Evolutionary conservation across 1,140 invertebrate species (phyloP).

Genomic region (Anastrepha ludens): DNA sequence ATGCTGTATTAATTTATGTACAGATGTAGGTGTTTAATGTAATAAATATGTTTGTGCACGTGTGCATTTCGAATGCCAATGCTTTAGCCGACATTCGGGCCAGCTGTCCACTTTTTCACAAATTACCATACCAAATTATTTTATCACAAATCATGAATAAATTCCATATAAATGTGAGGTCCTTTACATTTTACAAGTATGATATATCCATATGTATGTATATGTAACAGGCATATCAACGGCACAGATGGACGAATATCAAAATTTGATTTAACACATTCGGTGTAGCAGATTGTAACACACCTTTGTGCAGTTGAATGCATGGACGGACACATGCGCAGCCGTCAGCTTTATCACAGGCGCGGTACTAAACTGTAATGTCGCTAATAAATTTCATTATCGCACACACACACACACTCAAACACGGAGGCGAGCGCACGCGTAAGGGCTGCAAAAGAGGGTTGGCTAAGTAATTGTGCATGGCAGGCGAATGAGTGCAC

Average conservation of each 20-base stretch:
- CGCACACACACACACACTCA: not conserved
- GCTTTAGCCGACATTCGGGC: not conserved
- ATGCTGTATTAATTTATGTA: not conserved
- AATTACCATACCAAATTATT: slow-evolving; percentile 50
- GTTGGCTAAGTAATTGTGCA: slow-evolving; percentile 30
- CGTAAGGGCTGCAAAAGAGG: slow-evolving; percentile 36
- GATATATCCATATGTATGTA: not conserved
- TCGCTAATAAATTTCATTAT: slow-evolving; percentile 51
- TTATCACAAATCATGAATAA: slow-evolving; percentile 50
- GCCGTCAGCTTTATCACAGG: slow-evolving; percentile 42
- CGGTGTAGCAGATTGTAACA: slow-evolving; percentile 23
- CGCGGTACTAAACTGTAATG: slow-evolving; percentile 42
- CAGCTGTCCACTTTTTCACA: slow-evolving; percentile 22
- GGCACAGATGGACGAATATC: slow-evolving; percentile 25
- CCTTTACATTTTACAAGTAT: not conserved
- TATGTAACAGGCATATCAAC: not conserved
- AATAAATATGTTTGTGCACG: not conserved
- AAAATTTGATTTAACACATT: slow-evolving; percentile 44
- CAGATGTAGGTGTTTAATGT: not conserved
- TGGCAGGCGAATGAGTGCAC: not conserved
- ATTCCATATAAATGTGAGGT: slow-evolving; percentile 34
- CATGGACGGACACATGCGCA: slow-evolving; percentile 15
- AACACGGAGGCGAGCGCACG: not conserved
- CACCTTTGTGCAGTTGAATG: not conserved
- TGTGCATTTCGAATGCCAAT: not conserved